A percentile compares a stretch with the other conserved stretches of the same genome.
Evolutionary conservation across 2,113 vertebrate genomes (phyloP).

Genomic region (Ahaetulla prasina): DNA sequence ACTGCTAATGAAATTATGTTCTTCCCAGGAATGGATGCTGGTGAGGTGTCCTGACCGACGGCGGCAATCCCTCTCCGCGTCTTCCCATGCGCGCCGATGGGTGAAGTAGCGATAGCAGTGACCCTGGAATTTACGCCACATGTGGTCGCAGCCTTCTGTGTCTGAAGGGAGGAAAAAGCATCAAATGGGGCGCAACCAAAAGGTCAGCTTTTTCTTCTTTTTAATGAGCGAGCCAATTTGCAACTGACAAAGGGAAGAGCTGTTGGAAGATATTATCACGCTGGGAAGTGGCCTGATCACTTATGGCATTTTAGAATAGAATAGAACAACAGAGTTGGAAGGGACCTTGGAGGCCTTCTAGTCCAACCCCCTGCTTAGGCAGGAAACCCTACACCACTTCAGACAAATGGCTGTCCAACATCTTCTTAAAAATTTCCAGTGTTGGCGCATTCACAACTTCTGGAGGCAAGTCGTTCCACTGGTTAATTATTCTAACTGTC

Average conservation of each 20-base stretch:
- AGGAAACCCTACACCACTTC: too few relatives aligned
- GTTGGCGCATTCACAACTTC: too few relatives aligned
- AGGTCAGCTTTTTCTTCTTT: neutral
- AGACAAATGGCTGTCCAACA: too few relatives aligned
- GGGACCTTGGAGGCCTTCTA: too few relatives aligned
- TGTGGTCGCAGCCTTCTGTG: constrained; percentile 88
- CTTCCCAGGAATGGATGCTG: constrained; percentile 83
- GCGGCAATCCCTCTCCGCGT: constrained; percentile 88
- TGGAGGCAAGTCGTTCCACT: too few relatives aligned
- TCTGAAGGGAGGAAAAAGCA: constrained; percentile 61
- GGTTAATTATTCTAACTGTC: too few relatives aligned
- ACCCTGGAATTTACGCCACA: constrained; percentile 93
- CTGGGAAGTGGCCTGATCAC: neutral
- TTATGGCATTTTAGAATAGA: neutral
- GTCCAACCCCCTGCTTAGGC: too few relatives aligned
- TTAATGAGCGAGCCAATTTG: neutral
- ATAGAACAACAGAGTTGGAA: too few relatives aligned
- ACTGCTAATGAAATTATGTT: constrained; percentile 88
- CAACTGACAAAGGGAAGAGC: neutral
- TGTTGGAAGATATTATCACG: neutral
- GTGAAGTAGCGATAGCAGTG: constrained; percentile 89
- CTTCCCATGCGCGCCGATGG: constrained; percentile 91
- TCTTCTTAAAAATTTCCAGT: too few relatives aligned
- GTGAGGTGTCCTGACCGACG: constrained; percentile 84
- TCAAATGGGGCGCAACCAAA: neutral